phyloP scores from a whole-genome alignment of 2,888 invertebrate species.

The Coleophora deauratella region DNA sequence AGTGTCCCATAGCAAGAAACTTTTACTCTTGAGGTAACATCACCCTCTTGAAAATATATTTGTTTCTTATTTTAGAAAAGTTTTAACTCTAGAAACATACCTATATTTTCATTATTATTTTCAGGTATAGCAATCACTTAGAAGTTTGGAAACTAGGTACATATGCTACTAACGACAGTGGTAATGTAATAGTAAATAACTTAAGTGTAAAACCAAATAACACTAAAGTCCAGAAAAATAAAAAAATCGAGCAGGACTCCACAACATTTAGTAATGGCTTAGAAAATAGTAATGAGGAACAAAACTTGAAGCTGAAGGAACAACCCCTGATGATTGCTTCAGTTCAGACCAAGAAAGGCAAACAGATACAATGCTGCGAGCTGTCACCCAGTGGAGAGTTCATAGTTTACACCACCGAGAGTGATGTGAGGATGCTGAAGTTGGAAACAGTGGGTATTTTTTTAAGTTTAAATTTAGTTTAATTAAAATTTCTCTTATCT shows the following conservation, averaged over 20 bases:
- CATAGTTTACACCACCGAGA: slow-evolving; percentile 83
- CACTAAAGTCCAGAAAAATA: slow-evolving; percentile 21
- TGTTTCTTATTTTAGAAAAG: background rate
- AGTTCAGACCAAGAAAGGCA: slow-evolving; percentile 77
- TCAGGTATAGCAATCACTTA: slow-evolving; percentile 69
- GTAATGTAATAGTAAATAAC: slow-evolving; percentile 46
- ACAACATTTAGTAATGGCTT: slow-evolving; percentile 31
- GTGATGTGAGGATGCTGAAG: slow-evolving; percentile 78
- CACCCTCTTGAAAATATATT: background rate
- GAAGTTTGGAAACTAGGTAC: slow-evolving; percentile 71
- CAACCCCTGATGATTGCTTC: slow-evolving; percentile 81
- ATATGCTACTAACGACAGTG: slow-evolving; percentile 74
- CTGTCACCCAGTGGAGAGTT: slow-evolving; percentile 81
- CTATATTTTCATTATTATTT: slow-evolving; percentile 3
- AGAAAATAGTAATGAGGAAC: slow-evolving; percentile 17
- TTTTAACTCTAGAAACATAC: too few species aligned
- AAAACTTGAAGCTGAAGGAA: slow-evolving; percentile 50
- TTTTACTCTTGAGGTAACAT: slow-evolving; percentile 73
- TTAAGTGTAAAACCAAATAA: slow-evolving; percentile 21
- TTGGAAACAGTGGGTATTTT: slow-evolving; percentile 71
- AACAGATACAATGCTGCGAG: slow-evolving; percentile 80
- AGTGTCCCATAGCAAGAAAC: slow-evolving; percentile 67
- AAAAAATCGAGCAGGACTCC: slow-evolving; percentile 42
- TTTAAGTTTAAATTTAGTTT: too few species aligned
- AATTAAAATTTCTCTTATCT: too few species aligned